Evolutionary conservation across 2,113 vertebrate genomes (phyloP).

Genomic region (Pituophis catenifer): DNA sequence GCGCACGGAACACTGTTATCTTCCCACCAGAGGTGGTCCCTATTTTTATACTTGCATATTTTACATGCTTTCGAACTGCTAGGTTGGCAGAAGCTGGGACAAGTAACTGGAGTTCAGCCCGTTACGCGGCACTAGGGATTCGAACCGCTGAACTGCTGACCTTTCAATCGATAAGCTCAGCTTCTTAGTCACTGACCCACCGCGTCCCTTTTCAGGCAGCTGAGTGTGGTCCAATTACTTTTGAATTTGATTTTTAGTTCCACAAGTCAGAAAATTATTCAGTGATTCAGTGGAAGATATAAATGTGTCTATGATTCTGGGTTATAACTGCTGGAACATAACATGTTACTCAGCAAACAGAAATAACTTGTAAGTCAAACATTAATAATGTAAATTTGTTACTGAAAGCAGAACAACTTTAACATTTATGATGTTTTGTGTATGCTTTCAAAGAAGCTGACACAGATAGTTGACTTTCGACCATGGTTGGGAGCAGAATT

Average conservation of each 20-base stretch:
- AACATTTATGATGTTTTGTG: background rate
- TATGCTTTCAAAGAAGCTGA: background rate
- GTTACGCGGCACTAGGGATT: too few relatives aligned
- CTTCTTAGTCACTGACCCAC: too few relatives aligned
- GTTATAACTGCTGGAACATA: background rate
- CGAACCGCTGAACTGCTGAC: too few relatives aligned
- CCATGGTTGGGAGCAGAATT: background rate
- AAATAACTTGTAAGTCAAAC: background rate
- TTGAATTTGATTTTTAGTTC: background rate
- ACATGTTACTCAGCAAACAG: background rate
- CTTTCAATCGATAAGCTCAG: too few relatives aligned
- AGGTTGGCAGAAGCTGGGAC: too few relatives aligned
- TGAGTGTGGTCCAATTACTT: background rate
- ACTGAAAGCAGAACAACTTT: background rate
- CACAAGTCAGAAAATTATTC: background rate
- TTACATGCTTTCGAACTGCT: too few relatives aligned
- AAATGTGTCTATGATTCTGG: too few relatives aligned
- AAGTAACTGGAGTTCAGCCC: too few relatives aligned
- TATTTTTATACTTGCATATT: too few relatives aligned
- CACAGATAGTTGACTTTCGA: background rate
- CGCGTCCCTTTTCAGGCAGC: background rate
- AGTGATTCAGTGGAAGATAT: background rate
- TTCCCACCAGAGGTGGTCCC: too few relatives aligned
- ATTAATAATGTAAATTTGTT: background rate
- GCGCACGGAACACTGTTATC: too few relatives aligned